These are phyloP conservation scores for Hyposoter didymator DNA, from an alignment of 2,888 invertebrate genomes.

Conservation along the genomic window DNA sequence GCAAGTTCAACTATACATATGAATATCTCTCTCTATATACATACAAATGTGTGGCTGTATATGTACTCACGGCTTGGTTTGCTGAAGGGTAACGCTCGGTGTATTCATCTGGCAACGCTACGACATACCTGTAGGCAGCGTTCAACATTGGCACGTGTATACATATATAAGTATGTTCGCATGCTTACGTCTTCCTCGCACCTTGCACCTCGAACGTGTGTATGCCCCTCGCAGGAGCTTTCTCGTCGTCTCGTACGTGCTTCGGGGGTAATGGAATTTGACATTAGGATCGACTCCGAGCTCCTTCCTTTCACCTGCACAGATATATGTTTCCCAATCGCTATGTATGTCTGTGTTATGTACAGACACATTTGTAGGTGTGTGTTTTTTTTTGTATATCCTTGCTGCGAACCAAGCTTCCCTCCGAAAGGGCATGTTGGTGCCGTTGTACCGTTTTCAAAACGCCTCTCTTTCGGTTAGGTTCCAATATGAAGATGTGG, in stretches of 20 bases:
- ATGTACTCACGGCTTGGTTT: slow-evolving; percentile 58
- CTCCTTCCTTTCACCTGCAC: slow-evolving; percentile 45
- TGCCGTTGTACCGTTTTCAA: neutral
- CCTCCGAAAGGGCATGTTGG: slow-evolving; percentile 12
- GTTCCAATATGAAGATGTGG: neutral
- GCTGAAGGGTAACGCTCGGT: slow-evolving; percentile 45
- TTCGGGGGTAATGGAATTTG: slow-evolving; percentile 76
- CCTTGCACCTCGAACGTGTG: slow-evolving; percentile 55
- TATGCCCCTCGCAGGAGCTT: slow-evolving; percentile 53
- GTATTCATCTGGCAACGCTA: slow-evolving; percentile 36
- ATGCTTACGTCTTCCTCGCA: slow-evolving; percentile 46
- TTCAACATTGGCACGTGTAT: slow-evolving; percentile 45
- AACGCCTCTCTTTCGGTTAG: neutral
- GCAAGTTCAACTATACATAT: slow-evolving; percentile 37
- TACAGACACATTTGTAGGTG: neutral
- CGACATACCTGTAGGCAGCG: slow-evolving; percentile 57
- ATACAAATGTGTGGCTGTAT: neutral
- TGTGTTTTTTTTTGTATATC: neutral
- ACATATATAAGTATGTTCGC: slow-evolving; percentile 9
- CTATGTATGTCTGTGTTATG: neutral
- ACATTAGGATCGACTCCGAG: slow-evolving; percentile 76
- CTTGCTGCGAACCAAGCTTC: neutral
- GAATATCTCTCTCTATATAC: slow-evolving; percentile 25
- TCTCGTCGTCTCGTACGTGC: slow-evolving; percentile 68
- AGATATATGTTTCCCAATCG: neutral